These are phyloP conservation scores for Dendrocincla tyrannina DNA, from an alignment of 2,797 vertebrate species.

Conservation along the genomic window DNA sequence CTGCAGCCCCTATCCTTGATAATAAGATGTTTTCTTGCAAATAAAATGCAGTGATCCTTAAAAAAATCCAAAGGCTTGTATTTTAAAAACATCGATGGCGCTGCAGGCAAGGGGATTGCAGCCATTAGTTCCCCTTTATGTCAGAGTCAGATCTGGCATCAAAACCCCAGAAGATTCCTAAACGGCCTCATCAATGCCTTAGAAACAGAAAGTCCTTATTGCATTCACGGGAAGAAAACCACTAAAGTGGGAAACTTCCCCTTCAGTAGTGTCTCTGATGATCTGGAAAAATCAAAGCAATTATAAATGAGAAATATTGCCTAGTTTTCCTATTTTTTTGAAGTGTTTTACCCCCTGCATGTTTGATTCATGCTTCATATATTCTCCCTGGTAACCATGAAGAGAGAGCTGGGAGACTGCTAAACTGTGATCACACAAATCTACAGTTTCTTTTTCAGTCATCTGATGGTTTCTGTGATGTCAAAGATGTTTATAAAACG, in stretches of 20 bases:
- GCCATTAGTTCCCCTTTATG: constrained; percentile 67
- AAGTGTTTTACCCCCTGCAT: neutral
- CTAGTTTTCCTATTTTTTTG: neutral
- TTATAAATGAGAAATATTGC: neutral
- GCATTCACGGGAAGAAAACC: constrained; percentile 23
- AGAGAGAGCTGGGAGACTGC: neutral
- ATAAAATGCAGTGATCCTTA: constrained; percentile 46
- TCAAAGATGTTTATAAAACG: neutral
- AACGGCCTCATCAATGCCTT: constrained; percentile 48
- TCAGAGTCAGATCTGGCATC: constrained; percentile 45
- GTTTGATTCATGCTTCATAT: neutral
- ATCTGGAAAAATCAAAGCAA: constrained; percentile 18
- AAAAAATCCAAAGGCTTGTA: constrained; percentile 58
- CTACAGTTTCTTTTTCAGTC: neutral
- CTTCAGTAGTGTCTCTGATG: constrained; percentile 5
- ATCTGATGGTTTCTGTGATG: neutral
- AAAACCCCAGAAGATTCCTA: constrained; percentile 57
- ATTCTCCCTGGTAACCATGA: neutral
- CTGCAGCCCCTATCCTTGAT: constrained; percentile 6
- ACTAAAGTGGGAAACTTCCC: constrained; percentile 13
- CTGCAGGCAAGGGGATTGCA: constrained; percentile 70
- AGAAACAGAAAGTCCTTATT: constrained; percentile 12
- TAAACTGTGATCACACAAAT: neutral
- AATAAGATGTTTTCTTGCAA: constrained; percentile 62
- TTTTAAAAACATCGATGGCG: constrained; percentile 64